Conservation (phyloP, 2,113 vertebrate genomes). For the Budorcas taxicolor region DNA sequence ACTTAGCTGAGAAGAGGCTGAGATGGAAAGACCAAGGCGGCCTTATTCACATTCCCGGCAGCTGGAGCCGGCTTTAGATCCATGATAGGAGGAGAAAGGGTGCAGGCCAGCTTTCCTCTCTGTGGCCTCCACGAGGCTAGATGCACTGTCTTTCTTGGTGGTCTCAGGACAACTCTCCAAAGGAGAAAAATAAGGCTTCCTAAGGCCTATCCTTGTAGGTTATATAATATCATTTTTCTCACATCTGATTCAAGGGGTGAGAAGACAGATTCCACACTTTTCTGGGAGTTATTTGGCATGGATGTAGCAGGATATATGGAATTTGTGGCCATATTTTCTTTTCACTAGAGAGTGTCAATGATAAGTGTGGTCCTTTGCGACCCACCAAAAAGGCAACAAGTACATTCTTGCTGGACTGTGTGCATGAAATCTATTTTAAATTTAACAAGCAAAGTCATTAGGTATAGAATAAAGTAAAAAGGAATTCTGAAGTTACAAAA, state of each 20-base stretch:
- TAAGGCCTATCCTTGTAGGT: background rate
- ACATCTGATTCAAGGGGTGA: background rate
- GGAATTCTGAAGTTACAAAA: background rate
- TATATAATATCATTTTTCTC: background rate
- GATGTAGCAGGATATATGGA: background rate
- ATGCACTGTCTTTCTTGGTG: background rate
- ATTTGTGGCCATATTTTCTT: background rate
- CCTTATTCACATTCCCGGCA: background rate
- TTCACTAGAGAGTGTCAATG: background rate
- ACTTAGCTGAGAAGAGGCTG: background rate
- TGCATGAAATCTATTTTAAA: background rate
- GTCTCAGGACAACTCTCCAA: background rate
- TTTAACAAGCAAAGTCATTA: background rate
- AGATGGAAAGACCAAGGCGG: background rate
- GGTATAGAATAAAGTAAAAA: background rate
- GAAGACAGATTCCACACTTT: background rate
- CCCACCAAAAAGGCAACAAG: background rate
- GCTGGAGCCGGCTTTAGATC: background rate
- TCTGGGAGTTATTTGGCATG: background rate
- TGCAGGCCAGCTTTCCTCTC: background rate
- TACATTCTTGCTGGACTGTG: background rate
- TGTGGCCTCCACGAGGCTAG: background rate
- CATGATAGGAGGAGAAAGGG: background rate
- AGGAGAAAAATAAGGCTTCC: background rate
- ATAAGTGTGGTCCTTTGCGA: background rate